Evolutionary conservation across 2,888 invertebrate genomes (phyloP).

Genomic region (Ormyrus pomaceus): DNA sequence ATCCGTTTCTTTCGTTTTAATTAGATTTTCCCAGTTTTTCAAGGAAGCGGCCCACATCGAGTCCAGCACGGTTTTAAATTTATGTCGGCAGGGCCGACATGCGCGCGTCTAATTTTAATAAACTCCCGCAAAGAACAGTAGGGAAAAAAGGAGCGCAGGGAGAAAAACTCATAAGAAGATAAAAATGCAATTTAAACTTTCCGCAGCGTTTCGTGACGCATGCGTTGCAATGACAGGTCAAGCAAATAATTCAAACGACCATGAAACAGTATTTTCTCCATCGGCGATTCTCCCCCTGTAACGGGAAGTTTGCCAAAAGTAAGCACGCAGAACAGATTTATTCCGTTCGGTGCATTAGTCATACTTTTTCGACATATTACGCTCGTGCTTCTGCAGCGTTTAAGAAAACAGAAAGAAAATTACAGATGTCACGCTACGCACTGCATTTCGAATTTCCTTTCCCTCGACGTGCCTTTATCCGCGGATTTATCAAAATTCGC

Average conservation of each 20-base stretch:
- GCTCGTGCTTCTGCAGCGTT: conserved; percentile 42
- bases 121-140: conserved; percentile 25
- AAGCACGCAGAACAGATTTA: conserved; percentile 65
- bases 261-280: conserved; percentile 57
- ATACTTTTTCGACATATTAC: conserved; percentile 58
- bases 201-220: conserved; percentile 52
- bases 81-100: neutral
- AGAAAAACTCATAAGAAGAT: conserved; percentile 37
- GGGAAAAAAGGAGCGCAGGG: neutral
- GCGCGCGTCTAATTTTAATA: conserved; percentile 18
- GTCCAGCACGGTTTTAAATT: conserved; percentile 21
- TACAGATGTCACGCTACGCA: conserved; percentile 42
- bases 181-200: conserved; percentile 57
- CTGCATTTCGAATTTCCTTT: conserved; percentile 46
- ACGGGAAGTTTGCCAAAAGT: conserved; percentile 62
- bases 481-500: conserved; percentile 43
- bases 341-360: conserved; percentile 61
- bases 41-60: neutral
- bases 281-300: conserved; percentile 56
- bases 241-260: conserved; percentile 58
- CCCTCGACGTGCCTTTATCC: neutral
- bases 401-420: conserved; percentile 53
- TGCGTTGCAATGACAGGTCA: conserved; percentile 56
- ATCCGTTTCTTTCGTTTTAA: conserved; percentile 9
- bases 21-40: too few relatives aligned